Percentiles rank a stretch among this genome's conserved stretches.
Evolutionary conservation across 2,113 vertebrate genomes (phyloP).

Genomic region (Narcine bancroftii): DNA sequence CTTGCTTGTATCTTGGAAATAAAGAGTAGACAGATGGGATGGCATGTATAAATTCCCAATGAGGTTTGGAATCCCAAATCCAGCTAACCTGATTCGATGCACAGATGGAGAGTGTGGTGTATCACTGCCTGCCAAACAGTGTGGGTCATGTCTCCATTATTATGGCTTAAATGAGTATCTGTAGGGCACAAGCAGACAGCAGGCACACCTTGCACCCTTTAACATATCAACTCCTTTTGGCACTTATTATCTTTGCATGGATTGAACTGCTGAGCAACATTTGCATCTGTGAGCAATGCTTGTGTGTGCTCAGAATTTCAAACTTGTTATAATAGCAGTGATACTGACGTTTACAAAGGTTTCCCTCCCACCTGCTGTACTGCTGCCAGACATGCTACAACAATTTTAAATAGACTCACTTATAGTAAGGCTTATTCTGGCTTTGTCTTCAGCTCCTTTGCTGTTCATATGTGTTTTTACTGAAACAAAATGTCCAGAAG

Average conservation of each 20-base stretch:
- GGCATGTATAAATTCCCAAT: constrained; percentile 26
- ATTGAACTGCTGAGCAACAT: not conserved
- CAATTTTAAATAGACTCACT: constrained; percentile 14
- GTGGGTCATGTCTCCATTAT: constrained; percentile 35
- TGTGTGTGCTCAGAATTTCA: constrained; percentile 21
- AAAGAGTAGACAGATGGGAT: constrained; percentile 26
- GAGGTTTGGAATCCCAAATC: constrained; percentile 27
- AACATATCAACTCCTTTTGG: not conserved
- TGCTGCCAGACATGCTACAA: constrained; percentile 26
- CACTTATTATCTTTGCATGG: constrained; percentile 10
- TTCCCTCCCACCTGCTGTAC: constrained; percentile 28
- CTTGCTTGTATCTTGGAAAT: constrained; percentile 23
- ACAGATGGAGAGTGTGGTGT: constrained; percentile 24
- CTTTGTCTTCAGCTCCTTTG: constrained; percentile 12
- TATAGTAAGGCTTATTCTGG: constrained; percentile 8
- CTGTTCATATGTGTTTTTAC: constrained; percentile 23
- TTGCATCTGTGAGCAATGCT: not conserved
- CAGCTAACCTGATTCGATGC: constrained; percentile 13
- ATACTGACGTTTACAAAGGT: constrained; percentile 2
- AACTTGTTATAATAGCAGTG: constrained; percentile 27
- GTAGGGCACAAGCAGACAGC: constrained; percentile 18
- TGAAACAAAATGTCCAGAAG: not conserved
- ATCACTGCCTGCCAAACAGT: constrained; percentile 26
- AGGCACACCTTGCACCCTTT: constrained; percentile 17
- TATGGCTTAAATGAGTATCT: constrained; percentile 33